A percentile compares a stretch with the other conserved stretches of the same genome.
These are phyloP conservation scores for Anguilla anguilla DNA, from an alignment of 2,797 vertebrate species.

Conservation along the genomic window DNA sequence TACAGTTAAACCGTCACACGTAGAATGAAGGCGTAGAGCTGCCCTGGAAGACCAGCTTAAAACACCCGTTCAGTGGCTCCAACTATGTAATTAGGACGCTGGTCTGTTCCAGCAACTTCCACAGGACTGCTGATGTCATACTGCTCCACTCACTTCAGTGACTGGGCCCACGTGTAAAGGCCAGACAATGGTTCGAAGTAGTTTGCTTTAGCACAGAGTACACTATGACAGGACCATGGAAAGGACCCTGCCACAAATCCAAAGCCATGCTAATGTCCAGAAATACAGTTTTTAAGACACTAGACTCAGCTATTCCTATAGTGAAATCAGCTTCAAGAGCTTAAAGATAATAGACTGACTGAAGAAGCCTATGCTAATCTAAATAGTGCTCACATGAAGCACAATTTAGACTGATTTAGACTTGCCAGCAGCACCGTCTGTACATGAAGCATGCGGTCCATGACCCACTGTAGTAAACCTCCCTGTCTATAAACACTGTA, in stretches of 20 bases:
- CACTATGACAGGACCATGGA: slow-evolving; percentile 16
- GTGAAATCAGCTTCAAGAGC: not conserved
- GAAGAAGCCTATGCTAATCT: not conserved
- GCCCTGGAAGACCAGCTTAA: not conserved
- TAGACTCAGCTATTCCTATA: not conserved
- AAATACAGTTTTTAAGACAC: not conserved
- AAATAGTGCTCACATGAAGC: not conserved
- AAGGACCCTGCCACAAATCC: slow-evolving; percentile 11
- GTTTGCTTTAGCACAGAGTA: slow-evolving; percentile 10
- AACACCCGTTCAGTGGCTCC: not conserved
- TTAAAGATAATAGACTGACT: not conserved
- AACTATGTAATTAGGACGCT: not conserved
- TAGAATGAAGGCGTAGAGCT: not conserved
- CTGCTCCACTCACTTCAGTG: not conserved
- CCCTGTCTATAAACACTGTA: not conserved
- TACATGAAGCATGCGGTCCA: too few relatives aligned
- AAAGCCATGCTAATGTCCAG: slow-evolving; percentile 2
- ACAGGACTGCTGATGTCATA: not conserved
- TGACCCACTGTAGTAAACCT: too few relatives aligned
- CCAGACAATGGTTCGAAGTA: slow-evolving; percentile 22
- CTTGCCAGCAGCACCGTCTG: too few relatives aligned
- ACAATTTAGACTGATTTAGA: not conserved
- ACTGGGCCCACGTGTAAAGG: not conserved
- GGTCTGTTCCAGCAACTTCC: not conserved
- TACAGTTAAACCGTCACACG: not conserved